Evolutionary conservation across 2,113 vertebrate genomes (phyloP).

Genomic region (Trinectes maculatus): DNA sequence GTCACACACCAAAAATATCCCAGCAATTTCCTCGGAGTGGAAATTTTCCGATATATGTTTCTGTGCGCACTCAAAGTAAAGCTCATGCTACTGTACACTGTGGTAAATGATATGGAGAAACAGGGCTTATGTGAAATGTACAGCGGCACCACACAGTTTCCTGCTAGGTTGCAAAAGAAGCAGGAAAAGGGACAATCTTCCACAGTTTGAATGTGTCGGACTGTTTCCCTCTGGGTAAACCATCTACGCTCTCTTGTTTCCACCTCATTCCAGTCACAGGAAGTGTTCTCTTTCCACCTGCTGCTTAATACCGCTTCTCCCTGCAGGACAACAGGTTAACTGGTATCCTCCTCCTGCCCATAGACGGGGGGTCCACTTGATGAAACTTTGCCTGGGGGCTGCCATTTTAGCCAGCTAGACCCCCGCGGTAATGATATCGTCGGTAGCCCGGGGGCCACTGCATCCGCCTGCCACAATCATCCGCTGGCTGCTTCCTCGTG

Average conservation of each 20-base stretch:
- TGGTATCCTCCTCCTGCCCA: slow-evolving; percentile 64
- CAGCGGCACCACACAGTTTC: slow-evolving; percentile 11
- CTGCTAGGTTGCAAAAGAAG: slow-evolving; percentile 41
- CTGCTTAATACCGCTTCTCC: slow-evolving; percentile 78
- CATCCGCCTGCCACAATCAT: slow-evolving; percentile 81
- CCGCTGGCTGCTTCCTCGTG: slow-evolving; percentile 81
- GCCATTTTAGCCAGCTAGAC: slow-evolving; percentile 57
- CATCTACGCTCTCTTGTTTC: slow-evolving; percentile 48
- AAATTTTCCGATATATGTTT: slow-evolving; percentile 41
- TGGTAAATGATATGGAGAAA: slow-evolving; percentile 21
- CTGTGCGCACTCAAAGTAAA: slow-evolving; percentile 7
- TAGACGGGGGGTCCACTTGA: slow-evolving; percentile 82
- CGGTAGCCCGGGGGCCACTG: slow-evolving; percentile 76
- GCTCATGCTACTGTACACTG: slow-evolving; percentile 17
- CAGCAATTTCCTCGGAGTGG: slow-evolving; percentile 54
- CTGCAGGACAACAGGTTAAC: slow-evolving; percentile 86
- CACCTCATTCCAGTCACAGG: slow-evolving; percentile 65
- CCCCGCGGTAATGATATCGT: slow-evolving; percentile 87
- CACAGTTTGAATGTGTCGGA: slow-evolving; percentile 43
- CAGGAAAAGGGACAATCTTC: slow-evolving; percentile 44
- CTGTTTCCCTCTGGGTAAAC: slow-evolving; percentile 28
- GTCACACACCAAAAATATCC: slow-evolving; percentile 67
- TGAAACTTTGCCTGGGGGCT: slow-evolving; percentile 83
- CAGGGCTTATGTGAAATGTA: slow-evolving; percentile 32
- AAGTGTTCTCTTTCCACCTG: slow-evolving; percentile 70